Percentiles rank a stretch among this genome's conserved stretches.
Evolutionary conservation across 1,140 invertebrate species (phyloP).

Genomic region (Luehdorfia chinensis): DNA sequence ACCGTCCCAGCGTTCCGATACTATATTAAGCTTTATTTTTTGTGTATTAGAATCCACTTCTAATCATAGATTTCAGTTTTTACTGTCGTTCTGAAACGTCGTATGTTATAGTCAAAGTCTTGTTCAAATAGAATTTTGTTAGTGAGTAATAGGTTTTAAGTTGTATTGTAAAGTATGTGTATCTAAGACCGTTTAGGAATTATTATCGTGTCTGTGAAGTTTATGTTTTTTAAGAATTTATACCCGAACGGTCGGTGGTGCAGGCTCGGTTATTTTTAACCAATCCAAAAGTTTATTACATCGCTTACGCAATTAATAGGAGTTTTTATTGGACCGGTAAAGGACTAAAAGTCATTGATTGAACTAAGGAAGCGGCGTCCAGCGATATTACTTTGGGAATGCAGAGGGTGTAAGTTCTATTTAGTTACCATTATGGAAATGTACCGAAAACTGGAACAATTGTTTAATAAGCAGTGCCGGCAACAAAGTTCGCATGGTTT

Average conservation of each 20-base stretch:
- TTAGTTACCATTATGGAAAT: no score
- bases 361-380: slow-evolving; percentile 29
- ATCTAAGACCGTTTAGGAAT: slow-evolving; percentile 33
- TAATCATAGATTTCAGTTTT: slow-evolving; percentile 57
- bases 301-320: slow-evolving; percentile 72
- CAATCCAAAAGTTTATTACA: slow-evolving; percentile 73
- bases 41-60: slow-evolving; percentile 67
- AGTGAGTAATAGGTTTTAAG: slow-evolving; percentile 36
- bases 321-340: slow-evolving; percentile 71
- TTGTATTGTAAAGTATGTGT: slow-evolving; percentile 27
- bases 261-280: slow-evolving; percentile 69
- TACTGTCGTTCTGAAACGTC: slow-evolving; percentile 44
- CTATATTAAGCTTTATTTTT: slow-evolving; percentile 70
- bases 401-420: slow-evolving; percentile 4
- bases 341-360: slow-evolving; percentile 66
- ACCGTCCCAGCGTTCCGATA: slow-evolving; percentile 37
- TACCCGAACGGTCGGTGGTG: slow-evolving; percentile 52
- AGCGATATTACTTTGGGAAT: slow-evolving; percentile 19
- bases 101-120: slow-evolving; percentile 42
- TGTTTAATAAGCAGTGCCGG: no score
- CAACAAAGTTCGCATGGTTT: no score
- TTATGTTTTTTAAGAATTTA: slow-evolving; percentile 77
- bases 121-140: slow-evolving; percentile 62
- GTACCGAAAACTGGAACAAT: no score
- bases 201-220: slow-evolving; percentile 37